phyloP scores from a whole-genome alignment of 2,113 vertebrate species.

The Heliornis fulica region DNA sequence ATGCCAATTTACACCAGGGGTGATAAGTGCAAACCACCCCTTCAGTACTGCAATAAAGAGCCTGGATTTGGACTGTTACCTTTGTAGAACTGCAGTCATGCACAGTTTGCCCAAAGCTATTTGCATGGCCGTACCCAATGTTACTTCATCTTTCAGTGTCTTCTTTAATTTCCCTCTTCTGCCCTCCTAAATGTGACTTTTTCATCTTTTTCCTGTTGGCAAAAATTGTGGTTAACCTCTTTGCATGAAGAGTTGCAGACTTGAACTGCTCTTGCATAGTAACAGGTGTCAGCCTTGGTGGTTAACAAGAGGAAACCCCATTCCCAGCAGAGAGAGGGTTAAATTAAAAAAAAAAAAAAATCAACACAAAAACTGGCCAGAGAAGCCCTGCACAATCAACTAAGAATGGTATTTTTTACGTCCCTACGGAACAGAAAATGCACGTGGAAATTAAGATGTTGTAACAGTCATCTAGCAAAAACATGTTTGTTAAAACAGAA shows the following conservation, averaged over 20 bases:
- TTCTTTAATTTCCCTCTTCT: constrained; percentile 18
- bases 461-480: neutral
- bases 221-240: constrained; percentile 63
- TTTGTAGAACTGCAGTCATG: neutral
- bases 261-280: constrained; percentile 27
- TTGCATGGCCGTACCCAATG: neutral
- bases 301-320: constrained; percentile 58
- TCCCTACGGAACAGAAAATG: neutral
- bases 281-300: constrained; percentile 45
- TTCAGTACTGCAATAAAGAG: neutral
- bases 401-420: neutral
- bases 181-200: neutral
- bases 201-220: constrained; percentile 60
- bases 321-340: constrained; percentile 45
- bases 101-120: neutral
- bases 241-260: neutral
- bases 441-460: neutral
- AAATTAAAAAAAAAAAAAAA: neutral
- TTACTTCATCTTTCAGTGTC: neutral
- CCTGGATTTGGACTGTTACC: neutral
- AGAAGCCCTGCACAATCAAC: neutral
- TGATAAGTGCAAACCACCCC: neutral
- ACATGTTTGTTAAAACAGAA: neutral
- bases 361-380: neutral
- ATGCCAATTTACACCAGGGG: neutral